Conservation (phyloP, 2,797 vertebrate genomes). For the Pempheris klunzingeri region DNA sequence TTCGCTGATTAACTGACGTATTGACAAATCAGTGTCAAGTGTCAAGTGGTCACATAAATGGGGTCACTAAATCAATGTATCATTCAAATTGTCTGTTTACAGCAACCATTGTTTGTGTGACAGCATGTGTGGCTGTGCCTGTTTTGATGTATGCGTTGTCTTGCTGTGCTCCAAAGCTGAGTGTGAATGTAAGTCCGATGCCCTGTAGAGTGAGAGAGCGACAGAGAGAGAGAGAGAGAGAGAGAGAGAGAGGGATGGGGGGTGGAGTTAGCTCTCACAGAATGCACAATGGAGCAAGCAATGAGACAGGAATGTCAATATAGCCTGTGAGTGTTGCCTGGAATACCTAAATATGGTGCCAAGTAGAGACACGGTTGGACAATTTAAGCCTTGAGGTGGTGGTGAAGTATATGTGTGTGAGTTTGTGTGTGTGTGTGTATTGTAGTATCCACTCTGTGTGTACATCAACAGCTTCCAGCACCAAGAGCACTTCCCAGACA, state of each 20-base stretch:
- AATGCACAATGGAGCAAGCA: conserved; percentile 82
- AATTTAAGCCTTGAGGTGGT: conserved; percentile 71
- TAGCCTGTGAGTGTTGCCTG: conserved; percentile 70
- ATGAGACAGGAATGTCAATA: conserved; percentile 85
- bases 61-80: conserved; percentile 38
- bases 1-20: neutral
- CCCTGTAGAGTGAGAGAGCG: conserved; percentile 55
- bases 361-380: conserved; percentile 71
- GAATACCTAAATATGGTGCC: conserved; percentile 80
- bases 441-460: conserved; percentile 41
- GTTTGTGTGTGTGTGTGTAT: conserved; percentile 42
- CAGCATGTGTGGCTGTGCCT: conserved; percentile 27
- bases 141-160: conserved; percentile 44
- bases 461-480: conserved; percentile 40
- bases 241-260: conserved; percentile 37
- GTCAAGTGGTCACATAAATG: conserved; percentile 34
- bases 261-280: conserved; percentile 63
- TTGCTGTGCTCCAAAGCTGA: conserved; percentile 54
- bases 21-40: conserved; percentile 36
- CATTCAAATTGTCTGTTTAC: conserved; percentile 35
- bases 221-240: conserved; percentile 46
- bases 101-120: conserved; percentile 45
- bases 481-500: conserved; percentile 21
- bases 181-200: conserved; percentile 71
- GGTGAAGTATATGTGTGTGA: too few relatives aligned